Percentiles rank a stretch among this genome's conserved stretches.
Evolutionary conservation across 1,140 invertebrate genomes (phyloP).

Genomic region (Apis mellifera): DNA sequence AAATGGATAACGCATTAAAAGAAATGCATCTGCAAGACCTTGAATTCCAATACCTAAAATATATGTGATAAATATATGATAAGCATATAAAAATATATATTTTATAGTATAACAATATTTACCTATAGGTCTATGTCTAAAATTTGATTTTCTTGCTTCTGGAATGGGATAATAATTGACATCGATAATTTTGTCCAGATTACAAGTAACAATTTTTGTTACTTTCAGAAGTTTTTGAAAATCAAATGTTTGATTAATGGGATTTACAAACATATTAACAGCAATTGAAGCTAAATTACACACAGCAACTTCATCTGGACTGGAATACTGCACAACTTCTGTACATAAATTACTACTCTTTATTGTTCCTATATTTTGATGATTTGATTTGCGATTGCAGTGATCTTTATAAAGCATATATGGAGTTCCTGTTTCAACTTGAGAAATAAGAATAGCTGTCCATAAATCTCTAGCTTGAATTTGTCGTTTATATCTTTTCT

Average conservation of each 20-base stretch:
- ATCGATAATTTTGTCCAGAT: conserved; percentile 99
- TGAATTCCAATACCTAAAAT: conserved; percentile 93
- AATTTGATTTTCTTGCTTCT: conserved; percentile 94
- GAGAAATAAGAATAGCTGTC: conserved; percentile 96
- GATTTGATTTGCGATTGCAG: conserved; percentile 98
- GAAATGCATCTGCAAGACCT: conserved; percentile 98
- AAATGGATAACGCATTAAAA: conserved; percentile 97
- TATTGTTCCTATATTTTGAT: conserved; percentile 99
- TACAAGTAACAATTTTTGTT: conserved; percentile 93
- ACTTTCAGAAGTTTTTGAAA: conserved; percentile 95
- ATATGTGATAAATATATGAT: not conserved
- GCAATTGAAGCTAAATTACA: conserved; percentile 99
- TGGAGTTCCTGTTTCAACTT: conserved; percentile 99
- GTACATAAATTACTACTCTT: conserved; percentile 99
- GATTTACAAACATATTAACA: conserved; percentile 96
- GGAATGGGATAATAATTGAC: conserved; percentile 97
- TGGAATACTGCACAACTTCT: conserved; percentile 97
- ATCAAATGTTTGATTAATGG: conserved; percentile 90
- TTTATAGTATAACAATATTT: conserved; percentile 19
- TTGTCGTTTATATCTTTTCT: conserved; percentile 88
- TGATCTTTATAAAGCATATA: conserved; percentile 99
- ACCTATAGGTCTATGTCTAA: conserved; percentile 96
- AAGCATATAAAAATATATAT: not conserved
- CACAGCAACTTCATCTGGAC: conserved; percentile 96
- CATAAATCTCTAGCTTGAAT: conserved; percentile 95